These are phyloP conservation scores for Acronicta alni DNA, from an alignment of 2,888 invertebrate genomes.

Conservation along the genomic window DNA sequence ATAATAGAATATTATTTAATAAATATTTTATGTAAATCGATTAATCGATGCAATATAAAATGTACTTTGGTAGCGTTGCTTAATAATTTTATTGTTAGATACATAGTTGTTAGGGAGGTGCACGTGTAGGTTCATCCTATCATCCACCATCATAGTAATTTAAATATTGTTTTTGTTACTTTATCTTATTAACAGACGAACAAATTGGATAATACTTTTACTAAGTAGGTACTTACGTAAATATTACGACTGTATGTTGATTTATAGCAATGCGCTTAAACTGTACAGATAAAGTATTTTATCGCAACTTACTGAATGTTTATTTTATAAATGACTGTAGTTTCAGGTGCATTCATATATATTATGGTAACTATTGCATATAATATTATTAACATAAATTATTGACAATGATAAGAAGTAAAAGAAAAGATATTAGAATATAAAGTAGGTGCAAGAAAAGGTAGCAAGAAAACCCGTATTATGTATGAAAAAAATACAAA, in stretches of 20 bases:
- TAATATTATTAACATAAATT: no score
- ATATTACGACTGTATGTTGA: slow-evolving; percentile 21
- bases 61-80: slow-evolving; percentile 10
- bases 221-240: slow-evolving; percentile 12
- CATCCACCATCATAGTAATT: slow-evolving; percentile 24
- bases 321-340: slow-evolving; percentile 25
- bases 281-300: slow-evolving; percentile 42
- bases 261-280: slow-evolving; percentile 53
- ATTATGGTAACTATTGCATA: not conserved
- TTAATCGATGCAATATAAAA: slow-evolving; percentile 13
- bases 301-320: slow-evolving; percentile 38
- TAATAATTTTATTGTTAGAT: slow-evolving; percentile 6
- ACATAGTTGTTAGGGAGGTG: slow-evolving; percentile 22
- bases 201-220: slow-evolving; percentile 48
- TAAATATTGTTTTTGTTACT: slow-evolving; percentile 34
- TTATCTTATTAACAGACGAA: slow-evolving; percentile 43
- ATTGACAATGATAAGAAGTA: no score
- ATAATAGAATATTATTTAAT: not conserved
- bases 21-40: not conserved
- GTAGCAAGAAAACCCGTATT: not conserved
- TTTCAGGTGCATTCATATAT: slow-evolving; percentile 15
- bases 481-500: not conserved
- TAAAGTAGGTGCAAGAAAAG: not conserved
- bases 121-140: slow-evolving; percentile 13
- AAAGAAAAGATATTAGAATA: no score